These are phyloP conservation scores for Bombus turneri DNA, from an alignment of 1,140 invertebrate species.

Conservation along the genomic window DNA sequence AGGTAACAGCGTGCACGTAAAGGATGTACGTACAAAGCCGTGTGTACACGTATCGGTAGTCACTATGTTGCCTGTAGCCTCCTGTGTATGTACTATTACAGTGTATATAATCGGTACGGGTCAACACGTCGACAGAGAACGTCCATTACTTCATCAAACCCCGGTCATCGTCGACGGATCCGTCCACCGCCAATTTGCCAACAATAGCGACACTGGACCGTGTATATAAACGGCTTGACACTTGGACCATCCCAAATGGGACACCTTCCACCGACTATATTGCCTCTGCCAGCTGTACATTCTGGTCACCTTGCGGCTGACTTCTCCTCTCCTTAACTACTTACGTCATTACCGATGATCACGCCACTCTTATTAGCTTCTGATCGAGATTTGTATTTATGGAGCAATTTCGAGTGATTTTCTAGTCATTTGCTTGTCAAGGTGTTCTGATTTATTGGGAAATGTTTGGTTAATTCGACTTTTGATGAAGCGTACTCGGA, in stretches of 20 bases:
- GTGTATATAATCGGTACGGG: slow-evolving; percentile 65
- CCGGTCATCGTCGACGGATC: slow-evolving; percentile 76
- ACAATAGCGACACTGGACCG: slow-evolving; percentile 72
- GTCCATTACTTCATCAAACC: slow-evolving; percentile 81
- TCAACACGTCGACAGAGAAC: slow-evolving; percentile 79
- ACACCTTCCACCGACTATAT: slow-evolving; percentile 38
- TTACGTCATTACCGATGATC: not conserved
- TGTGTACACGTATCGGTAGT: slow-evolving; percentile 57
- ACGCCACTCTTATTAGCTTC: not conserved
- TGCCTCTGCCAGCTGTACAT: not conserved
- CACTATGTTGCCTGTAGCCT: slow-evolving; percentile 37
- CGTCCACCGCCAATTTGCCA: slow-evolving; percentile 78
- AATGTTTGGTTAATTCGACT: not conserved
- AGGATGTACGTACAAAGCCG: slow-evolving; percentile 50
- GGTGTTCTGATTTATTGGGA: not conserved
- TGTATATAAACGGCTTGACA: slow-evolving; percentile 68
- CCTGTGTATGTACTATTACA: slow-evolving; percentile 68
- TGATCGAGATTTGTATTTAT: no score
- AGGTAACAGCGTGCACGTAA: not conserved
- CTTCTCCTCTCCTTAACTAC: not conserved
- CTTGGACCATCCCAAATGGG: slow-evolving; percentile 59
- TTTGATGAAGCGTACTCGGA: not conserved
- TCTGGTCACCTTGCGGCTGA: not conserved
- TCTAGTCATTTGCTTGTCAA: not conserved
- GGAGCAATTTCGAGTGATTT: not conserved